Percentiles rank a stretch among this genome's conserved stretches.
These are phyloP conservation scores for Echeneis naucrates DNA, from an alignment of 2,797 vertebrate genomes.

Conservation along the genomic window DNA sequence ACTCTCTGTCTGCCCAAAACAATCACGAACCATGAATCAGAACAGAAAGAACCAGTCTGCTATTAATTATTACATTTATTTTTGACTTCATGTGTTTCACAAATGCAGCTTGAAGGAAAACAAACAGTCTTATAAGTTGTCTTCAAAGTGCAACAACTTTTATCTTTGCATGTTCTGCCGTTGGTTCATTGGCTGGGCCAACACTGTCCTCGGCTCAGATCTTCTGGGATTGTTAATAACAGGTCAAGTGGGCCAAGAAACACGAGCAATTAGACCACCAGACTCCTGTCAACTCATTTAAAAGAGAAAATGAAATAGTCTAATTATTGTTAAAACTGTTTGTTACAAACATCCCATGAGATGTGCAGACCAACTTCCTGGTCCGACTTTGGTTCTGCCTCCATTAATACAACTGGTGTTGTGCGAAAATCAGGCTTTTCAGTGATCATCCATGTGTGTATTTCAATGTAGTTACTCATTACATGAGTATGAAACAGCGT, in stretches of 20 bases:
- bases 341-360: neutral
- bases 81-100: neutral
- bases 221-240: neutral
- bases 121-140: neutral
- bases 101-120: neutral
- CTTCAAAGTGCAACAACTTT: neutral
- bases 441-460: neutral
- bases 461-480: neutral
- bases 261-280: too few relatives aligned
- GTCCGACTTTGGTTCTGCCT: neutral
- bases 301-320: neutral
- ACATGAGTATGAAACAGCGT: too few relatives aligned
- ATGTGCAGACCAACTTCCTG: neutral
- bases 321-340: neutral
- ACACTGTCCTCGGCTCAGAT: neutral
- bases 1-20: neutral
- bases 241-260: neutral
- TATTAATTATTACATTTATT: neutral
- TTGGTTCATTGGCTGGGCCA: neutral
- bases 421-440: neutral
- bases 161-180: neutral
- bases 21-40: neutral
- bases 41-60: neutral
- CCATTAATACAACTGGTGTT: neutral
- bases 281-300: neutral